Conservation (phyloP, 2,797 vertebrate species). For the Manis javanica region DNA sequence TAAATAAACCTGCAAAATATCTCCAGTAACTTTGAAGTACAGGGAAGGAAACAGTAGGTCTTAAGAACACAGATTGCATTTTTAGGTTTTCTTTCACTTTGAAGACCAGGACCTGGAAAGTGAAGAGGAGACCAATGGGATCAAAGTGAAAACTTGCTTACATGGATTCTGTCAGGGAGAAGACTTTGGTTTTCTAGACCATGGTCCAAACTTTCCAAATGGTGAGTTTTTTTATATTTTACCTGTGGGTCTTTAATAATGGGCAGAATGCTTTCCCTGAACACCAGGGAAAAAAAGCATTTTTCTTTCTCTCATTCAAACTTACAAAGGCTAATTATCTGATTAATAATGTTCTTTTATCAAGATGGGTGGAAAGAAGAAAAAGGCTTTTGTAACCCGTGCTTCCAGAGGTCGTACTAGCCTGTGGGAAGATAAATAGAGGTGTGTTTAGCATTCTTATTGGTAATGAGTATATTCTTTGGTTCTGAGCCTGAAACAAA, state of each 20-base stretch:
- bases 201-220: not conserved
- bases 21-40: not conserved
- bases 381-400: not conserved
- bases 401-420: not conserved
- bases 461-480: not conserved
- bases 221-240: not conserved
- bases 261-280: not conserved
- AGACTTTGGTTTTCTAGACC: not conserved
- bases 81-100: constrained; percentile 7
- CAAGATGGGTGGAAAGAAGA: not conserved
- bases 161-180: not conserved
- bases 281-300: not conserved
- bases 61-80: not conserved
- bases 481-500: not conserved
- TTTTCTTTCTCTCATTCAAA: not conserved
- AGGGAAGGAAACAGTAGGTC: not conserved
- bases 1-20: not conserved
- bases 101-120: not conserved
- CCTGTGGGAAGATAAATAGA: not conserved
- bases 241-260: not conserved
- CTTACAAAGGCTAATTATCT: constrained; percentile 19
- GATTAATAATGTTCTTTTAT: constrained; percentile 28
- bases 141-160: not conserved
- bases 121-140: not conserved
- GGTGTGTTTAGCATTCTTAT: not conserved